phyloP scores from a whole-genome alignment of 2,888 invertebrate genomes.

The Agrochola litura region DNA sequence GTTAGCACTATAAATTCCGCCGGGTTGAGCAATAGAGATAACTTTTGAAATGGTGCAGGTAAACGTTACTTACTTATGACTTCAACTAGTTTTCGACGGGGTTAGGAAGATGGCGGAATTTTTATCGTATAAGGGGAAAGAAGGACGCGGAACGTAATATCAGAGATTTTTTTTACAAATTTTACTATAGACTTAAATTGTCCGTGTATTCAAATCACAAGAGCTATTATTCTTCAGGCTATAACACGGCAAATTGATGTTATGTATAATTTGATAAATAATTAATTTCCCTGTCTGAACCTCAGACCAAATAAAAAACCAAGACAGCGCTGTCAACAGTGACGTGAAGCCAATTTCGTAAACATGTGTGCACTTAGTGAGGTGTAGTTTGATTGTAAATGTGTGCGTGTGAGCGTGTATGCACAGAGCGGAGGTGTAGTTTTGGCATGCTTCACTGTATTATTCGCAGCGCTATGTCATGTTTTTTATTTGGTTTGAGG shows the following conservation, averaged over 20 bases:
- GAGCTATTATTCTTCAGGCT: neutral
- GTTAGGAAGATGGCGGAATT: neutral
- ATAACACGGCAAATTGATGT: too few species aligned
- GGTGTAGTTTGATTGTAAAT: too few species aligned
- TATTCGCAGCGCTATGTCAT: too few species aligned
- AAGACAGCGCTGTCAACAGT: too few species aligned
- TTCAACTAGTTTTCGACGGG: slow-evolving; percentile 27
- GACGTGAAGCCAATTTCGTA: too few species aligned
- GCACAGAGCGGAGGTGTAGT: too few species aligned
- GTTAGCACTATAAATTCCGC: slow-evolving; percentile 51
- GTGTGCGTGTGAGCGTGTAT: too few species aligned
- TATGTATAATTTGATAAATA: neutral
- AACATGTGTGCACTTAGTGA: too few species aligned
- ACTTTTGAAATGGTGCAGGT: slow-evolving; percentile 57
- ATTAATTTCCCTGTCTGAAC: neutral
- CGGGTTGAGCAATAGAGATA: slow-evolving; percentile 27
- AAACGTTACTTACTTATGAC: slow-evolving; percentile 33
- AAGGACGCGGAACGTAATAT: neutral
- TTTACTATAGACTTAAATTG: neutral
- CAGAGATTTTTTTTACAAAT: neutral
- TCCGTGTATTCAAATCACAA: neutral
- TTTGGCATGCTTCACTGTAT: too few species aligned
- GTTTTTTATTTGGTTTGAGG: too few species aligned
- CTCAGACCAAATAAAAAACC: too few species aligned
- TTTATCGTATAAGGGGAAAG: neutral